Conservation (phyloP, 23 tunicate genomes). For the Ascidia mentula region DNA sequence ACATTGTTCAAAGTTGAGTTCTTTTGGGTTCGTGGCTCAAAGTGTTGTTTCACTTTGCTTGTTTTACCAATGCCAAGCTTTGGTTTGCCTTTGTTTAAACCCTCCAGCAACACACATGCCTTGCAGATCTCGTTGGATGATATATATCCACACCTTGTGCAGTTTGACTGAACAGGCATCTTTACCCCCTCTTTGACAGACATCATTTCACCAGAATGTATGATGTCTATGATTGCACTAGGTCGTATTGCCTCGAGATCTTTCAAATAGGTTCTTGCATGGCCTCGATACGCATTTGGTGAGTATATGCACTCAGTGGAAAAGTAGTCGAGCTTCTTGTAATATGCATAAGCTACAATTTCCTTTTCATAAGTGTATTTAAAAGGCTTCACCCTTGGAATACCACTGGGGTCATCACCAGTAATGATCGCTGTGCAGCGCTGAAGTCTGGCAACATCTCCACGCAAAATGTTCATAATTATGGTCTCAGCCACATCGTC, state of each 20-base stretch:
- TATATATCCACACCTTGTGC: conserved; percentile 87
- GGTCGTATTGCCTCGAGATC: conserved; percentile 93
- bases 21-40: not conserved
- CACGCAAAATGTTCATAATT: conserved; percentile 90
- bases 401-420: conserved; percentile 95
- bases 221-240: conserved; percentile 82
- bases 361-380: conserved; percentile 97
- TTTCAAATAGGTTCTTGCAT: conserved; percentile 86
- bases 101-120: conserved; percentile 94
- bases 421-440: conserved; percentile 92
- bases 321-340: conserved; percentile 90
- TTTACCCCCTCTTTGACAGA: conserved; percentile 80
- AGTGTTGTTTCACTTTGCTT: conserved; percentile 68
- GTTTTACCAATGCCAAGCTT: conserved; percentile 93
- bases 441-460: conserved; percentile 87
- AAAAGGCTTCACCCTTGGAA: conserved; percentile 96
- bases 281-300: conserved; percentile 95
- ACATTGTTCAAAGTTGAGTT: not conserved
- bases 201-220: conserved; percentile 92
- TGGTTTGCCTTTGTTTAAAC: conserved; percentile 89
- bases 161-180: conserved; percentile 67
- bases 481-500: conserved; percentile 98
- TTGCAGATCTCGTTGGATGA: conserved; percentile 95
- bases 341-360: conserved; percentile 95
- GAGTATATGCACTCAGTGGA: conserved; percentile 99